Base-by-base conservation (phyloP, 1,140 invertebrate species). In the Platorchestia sp. region DNA sequence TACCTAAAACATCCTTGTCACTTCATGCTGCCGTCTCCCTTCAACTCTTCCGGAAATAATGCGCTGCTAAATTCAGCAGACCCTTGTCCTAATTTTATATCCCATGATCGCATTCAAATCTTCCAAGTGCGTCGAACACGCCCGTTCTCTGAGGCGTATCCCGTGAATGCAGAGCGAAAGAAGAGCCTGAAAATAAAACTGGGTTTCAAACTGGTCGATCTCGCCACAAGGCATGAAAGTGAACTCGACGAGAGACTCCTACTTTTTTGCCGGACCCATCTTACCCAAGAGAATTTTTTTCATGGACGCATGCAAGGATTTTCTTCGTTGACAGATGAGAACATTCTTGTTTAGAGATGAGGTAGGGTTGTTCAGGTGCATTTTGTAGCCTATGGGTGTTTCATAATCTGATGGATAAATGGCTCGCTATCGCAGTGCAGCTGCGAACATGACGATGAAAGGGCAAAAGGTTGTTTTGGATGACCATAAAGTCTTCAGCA, bases 231-330 rank as follows among this genome's bases (percentile, higher is more conserved):
- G 91, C 43, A 93, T 93, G 91, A 93, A 93, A 93, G 91, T 93
- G 45, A 93, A 93, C 91, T 93, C 91, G 91, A 47, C 6, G 91
- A 93, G 91, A 93, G 91, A 93, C 91, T 93, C 45, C 45, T 47
- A 42, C 22, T 93, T 93, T 93, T 93, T 93, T 93, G 45, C 91
- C 91, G 44, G 91, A 40, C 44, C 43, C 91, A 45, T 93, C 91
- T 93, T 93, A 40, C 45, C 91, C 91, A 93, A 45, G 41, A 44
- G 43, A 22, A 45, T 93, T 93, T 93, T 90, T 93, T 47, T 93
- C 91, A 93, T 44, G 91, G 27, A 89, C 87, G 87, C 41, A 89
- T 89, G 87, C 87, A 89, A 42, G 41, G 87, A 42, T 19, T 5
- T 3, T 89, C 16, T 89, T 89, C 59, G 14, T 75, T 75, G 59